phyloP scores from a whole-genome alignment of 2,888 invertebrate genomes.

The Stictocephala bisonia region DNA sequence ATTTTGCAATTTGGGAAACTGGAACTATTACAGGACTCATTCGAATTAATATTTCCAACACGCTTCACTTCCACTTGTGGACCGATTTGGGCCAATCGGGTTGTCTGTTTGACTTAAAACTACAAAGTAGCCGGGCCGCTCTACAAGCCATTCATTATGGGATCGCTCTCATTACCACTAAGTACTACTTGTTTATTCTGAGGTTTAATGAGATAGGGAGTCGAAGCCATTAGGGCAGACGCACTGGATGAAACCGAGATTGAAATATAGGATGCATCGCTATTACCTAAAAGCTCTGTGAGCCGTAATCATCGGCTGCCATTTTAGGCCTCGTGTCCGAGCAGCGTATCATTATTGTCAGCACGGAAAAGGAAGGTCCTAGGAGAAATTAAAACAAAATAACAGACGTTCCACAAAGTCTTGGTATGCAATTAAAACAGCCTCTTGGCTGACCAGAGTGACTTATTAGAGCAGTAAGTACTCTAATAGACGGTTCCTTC shows the following conservation, averaged over 20 bases:
- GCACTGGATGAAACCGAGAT: neutral
- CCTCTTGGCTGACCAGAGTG: constrained; percentile 31
- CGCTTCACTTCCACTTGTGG: neutral
- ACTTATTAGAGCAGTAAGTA: constrained; percentile 35
- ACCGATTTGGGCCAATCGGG: constrained; percentile 3
- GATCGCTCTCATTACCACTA: constrained; percentile 20
- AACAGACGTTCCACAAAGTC: constrained; percentile 38
- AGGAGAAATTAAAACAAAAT: constrained; percentile 39
- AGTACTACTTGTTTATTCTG: constrained; percentile 33
- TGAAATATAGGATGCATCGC: constrained; percentile 24
- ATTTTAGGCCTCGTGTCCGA: constrained; percentile 13
- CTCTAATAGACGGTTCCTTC: constrained; percentile 15
- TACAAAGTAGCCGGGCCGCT: constrained; percentile 12
- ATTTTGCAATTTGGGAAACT: too few species aligned
- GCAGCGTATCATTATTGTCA: constrained; percentile 26
- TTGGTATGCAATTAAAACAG: constrained; percentile 34
- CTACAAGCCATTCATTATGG: constrained; percentile 10
- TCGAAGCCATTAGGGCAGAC: constrained; percentile 9
- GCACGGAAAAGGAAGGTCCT: constrained; percentile 27
- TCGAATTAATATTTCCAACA: constrained; percentile 23
- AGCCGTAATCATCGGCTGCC: constrained; percentile 27
- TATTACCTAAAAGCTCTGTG: constrained; percentile 32
- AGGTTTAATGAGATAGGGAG: constrained; percentile 21
- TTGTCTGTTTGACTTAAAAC: constrained; percentile 17
- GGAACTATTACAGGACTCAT: constrained; percentile 8